phyloP scores from a whole-genome alignment of 2,113 vertebrate species.

The Hippopotamus amphibius region DNA sequence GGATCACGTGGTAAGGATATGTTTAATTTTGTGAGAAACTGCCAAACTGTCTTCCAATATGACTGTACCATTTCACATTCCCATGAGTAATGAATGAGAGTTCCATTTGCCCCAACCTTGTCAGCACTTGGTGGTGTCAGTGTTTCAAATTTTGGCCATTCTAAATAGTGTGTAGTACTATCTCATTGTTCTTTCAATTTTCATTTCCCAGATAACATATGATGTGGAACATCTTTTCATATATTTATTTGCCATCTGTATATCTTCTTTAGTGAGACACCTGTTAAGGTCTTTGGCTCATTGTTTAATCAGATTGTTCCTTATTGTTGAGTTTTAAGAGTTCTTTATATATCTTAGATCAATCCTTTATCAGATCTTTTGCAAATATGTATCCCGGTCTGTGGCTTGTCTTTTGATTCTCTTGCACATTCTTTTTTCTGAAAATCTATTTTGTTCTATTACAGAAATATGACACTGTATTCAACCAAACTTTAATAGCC shows the following conservation, averaged over 20 bases:
- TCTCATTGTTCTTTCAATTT: neutral
- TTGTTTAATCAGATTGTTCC: neutral
- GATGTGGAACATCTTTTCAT: neutral
- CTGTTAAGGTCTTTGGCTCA: neutral
- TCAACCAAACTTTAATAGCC: neutral
- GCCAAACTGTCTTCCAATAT: neutral
- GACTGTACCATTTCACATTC: neutral
- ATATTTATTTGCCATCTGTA: neutral
- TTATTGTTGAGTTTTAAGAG: neutral
- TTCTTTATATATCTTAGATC: neutral
- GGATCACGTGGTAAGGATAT: neutral
- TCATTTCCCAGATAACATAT: neutral
- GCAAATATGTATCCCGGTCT: neutral
- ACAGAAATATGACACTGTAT: neutral
- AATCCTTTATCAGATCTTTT: neutral
- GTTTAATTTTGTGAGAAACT: neutral
- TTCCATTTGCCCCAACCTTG: neutral
- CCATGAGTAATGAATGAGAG: neutral
- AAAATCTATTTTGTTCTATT: neutral
- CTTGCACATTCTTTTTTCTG: neutral
- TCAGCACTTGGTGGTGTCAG: neutral
- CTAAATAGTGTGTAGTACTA: neutral
- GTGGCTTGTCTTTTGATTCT: neutral
- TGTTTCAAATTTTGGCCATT: neutral
- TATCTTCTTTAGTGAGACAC: neutral